These are phyloP conservation scores for Drosophila antonietae DNA, from an alignment of 2,888 invertebrate genomes.

Conservation along the genomic window DNA sequence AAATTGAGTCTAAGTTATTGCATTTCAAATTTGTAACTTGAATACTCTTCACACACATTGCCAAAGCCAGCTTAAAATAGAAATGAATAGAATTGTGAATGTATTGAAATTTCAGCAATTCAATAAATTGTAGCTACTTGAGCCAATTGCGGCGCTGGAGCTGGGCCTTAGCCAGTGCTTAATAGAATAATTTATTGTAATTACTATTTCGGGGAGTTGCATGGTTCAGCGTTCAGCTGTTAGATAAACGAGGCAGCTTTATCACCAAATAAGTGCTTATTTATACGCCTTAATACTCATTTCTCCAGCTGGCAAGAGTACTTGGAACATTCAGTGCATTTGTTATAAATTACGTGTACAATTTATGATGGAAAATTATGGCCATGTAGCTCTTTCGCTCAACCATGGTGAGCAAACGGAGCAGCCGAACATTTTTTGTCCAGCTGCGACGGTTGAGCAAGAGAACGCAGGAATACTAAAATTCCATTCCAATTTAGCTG, in stretches of 20 bases:
- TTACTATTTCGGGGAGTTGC: conserved; percentile 46
- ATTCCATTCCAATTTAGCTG: conserved; percentile 49
- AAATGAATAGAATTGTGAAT: conserved; percentile 4
- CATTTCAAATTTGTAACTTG: conserved; percentile 29
- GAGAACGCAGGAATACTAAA: conserved; percentile 14
- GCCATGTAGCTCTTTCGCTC: conserved; percentile 35
- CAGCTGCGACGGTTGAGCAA: conserved; percentile 32
- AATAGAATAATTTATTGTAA: conserved; percentile 63
- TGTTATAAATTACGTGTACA: conserved; percentile 52
- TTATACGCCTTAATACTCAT: conserved; percentile 55
- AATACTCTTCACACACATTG: conserved; percentile 16
- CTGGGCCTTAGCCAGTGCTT: conserved; percentile 31
- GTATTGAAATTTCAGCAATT: conserved; percentile 1
- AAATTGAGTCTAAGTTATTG: neutral
- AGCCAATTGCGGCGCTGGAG: conserved; percentile 4
- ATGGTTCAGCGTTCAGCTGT: conserved; percentile 13
- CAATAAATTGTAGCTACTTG: conserved; percentile 14
- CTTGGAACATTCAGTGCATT: conserved; percentile 48
- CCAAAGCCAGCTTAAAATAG: conserved; percentile 17
- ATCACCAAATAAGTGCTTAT: conserved; percentile 61
- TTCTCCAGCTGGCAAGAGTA: conserved; percentile 21
- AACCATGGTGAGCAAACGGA: conserved; percentile 9
- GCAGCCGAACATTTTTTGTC: conserved; percentile 6
- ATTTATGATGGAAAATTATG: conserved; percentile 57
- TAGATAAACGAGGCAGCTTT: conserved; percentile 54